Percentiles rank a stretch among this genome's conserved stretches.
These are phyloP conservation scores for Cossypha niveicapilla DNA, from an alignment of 2,797 vertebrate genomes.

Conservation along the genomic window DNA sequence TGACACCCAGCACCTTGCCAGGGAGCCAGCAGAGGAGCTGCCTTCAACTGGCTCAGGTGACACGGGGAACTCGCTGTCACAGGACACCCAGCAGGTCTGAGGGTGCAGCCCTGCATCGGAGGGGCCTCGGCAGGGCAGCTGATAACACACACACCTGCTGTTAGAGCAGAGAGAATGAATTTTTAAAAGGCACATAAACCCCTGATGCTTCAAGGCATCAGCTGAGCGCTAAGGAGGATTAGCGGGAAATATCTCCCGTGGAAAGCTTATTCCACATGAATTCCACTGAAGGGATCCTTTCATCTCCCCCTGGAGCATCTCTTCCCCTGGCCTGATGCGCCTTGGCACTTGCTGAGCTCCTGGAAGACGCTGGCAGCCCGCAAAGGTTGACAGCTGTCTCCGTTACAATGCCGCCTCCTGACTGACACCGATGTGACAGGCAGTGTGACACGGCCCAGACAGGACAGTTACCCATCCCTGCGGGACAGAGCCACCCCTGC, in stretches of 20 bases:
- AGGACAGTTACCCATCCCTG: background rate
- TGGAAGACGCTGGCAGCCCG: background rate
- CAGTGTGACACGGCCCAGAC: background rate
- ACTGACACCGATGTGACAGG: background rate
- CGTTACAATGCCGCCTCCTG: accelerated
- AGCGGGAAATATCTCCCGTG: conserved; percentile 54
- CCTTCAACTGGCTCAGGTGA: background rate
- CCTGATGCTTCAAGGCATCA: conserved; percentile 53
- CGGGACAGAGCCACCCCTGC: accelerated
- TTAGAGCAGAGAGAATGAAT: conserved; percentile 3
- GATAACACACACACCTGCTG: background rate
- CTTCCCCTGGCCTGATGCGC: conserved; percentile 47
- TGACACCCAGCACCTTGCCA: accelerated
- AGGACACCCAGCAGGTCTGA: accelerated
- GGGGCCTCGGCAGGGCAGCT: background rate
- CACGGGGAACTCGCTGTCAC: accelerated
- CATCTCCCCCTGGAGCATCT: conserved; percentile 55
- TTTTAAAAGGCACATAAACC: conserved; percentile 52
- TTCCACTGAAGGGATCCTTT: conserved; percentile 65
- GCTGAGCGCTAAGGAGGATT: conserved; percentile 59
- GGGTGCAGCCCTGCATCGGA: accelerated
- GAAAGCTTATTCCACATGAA: conserved; percentile 67
- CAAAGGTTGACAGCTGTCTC: conserved; percentile 52
- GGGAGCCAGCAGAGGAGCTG: background rate
- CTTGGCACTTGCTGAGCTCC: conserved; percentile 53